A percentile compares a stretch with the other conserved stretches of the same genome.
These are phyloP conservation scores for Prosopocoilus inquinatus DNA, from an alignment of 2,888 invertebrate genomes.

Conservation along the genomic window DNA sequence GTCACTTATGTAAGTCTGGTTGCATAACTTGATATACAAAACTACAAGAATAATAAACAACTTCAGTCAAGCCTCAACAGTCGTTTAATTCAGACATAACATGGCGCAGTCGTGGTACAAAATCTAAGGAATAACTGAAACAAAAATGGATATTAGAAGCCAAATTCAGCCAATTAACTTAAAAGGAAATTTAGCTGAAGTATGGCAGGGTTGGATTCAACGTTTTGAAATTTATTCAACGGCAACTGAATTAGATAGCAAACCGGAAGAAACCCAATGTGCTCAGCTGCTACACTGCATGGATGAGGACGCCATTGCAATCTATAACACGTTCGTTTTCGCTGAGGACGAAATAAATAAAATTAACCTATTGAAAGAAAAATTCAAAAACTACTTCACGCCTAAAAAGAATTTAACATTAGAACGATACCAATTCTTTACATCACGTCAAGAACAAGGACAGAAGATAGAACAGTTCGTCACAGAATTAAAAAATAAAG, in stretches of 20 bases:
- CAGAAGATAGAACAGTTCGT: conserved; percentile 5
- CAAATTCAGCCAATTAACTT: no score
- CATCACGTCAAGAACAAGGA: not conserved
- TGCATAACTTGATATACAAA: no score
- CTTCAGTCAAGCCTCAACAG: no score
- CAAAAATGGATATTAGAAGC: no score
- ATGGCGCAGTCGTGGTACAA: no score
- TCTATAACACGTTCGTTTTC: conserved; percentile 21
- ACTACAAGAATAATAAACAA: no score
- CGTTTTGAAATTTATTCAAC: conserved; percentile 22
- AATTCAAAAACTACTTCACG: not conserved
- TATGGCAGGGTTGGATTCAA: conserved; percentile 22
- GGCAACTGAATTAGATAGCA: conserved; percentile 19
- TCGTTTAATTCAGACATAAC: no score
- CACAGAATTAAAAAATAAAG: conserved; percentile 7
- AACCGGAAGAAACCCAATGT: conserved; percentile 19
- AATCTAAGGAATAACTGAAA: no score
- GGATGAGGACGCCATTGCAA: conserved; percentile 24
- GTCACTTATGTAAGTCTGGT: no score
- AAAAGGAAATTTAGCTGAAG: conserved; percentile 7
- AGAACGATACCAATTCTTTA: conserved; percentile 8
- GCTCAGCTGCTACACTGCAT: conserved; percentile 22
- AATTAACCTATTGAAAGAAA: conserved; percentile 6
- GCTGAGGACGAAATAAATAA: conserved; percentile 6
- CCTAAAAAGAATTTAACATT: not conserved